Evolutionary conservation across 2,888 invertebrate species (phyloP), one percentile per base, ranked within the genome.

Genomic region (Pandemis corylana): DNA sequence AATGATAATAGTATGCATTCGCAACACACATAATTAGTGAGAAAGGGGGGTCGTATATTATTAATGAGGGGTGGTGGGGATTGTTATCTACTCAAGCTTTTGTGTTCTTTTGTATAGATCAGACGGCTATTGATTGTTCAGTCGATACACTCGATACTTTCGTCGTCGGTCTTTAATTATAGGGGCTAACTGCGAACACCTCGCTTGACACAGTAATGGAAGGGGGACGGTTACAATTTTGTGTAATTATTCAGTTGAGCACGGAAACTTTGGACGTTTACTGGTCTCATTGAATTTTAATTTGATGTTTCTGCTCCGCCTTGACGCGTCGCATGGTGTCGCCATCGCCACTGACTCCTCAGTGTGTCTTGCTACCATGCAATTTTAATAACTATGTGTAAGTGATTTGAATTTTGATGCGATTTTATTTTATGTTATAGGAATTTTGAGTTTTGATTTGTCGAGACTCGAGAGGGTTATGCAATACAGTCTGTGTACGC

Each of bases 11-110:
- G 85, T 84, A 86, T 93, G 93, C 94, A 94, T 94, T 94, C 92
- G 94, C 93, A 92, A 92, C 93, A 91, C 89, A 92, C 89, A 91
- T 94, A 95, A 95, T 95, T 94, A 95, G 95, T 94, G 90, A 89
- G 91, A 88, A 83, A 88, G 84, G 85, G 85, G 93, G 92, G 53
- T 59, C 28, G 90, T 90, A 93, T 93, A 94, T 91, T 94, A 94
- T 94, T 94, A 94, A 94, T 94, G 94, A 95, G 94, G 83, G 89
- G 89, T 89, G 85, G 85, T 84, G 76, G 81, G 81, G 90, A 90
- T 89, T 87, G 90, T 91, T 94, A 93, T 94, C 93, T 91, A 93
- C 88, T 90, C 89, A 84, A 90, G 93, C 94, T 94, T 93, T 94
- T 94, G 93, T 94, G 88, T 92, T 93, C 86, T 91, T 92, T 93